Percentiles rank a stretch among this genome's conserved stretches.
phyloP scores from a whole-genome alignment of 2,113 vertebrate genomes.

The Australoheros scitulus region DNA sequence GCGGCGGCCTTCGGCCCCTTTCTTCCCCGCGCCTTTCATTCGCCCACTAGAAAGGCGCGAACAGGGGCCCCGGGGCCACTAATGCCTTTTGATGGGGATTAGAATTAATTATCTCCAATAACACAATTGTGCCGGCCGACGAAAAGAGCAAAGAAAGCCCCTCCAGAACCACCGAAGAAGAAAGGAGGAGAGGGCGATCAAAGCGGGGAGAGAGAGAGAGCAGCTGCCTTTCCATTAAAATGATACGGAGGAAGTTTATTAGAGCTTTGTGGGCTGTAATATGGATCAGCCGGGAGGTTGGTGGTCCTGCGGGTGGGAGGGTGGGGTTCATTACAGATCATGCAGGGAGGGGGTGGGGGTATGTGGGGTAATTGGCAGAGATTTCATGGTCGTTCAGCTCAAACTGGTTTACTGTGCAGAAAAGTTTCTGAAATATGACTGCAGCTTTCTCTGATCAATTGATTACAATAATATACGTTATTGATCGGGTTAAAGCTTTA shows the following conservation, averaged over 20 bases:
- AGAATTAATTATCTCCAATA: constrained; percentile 99
- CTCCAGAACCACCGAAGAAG: constrained; percentile 79
- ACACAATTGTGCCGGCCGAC: constrained; percentile 94
- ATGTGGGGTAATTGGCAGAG: not conserved
- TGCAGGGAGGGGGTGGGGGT: not conserved
- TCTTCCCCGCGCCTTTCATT: constrained; percentile 81
- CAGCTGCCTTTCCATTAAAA: constrained; percentile 81
- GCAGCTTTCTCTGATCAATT: not conserved
- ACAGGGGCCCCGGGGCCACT: constrained; percentile 89
- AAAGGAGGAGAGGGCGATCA: constrained; percentile 45
- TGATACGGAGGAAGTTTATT: constrained; percentile 80
- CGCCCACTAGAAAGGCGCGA: constrained; percentile 81
- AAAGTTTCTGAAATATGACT: not conserved
- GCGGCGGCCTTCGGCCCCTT: constrained; percentile 79
- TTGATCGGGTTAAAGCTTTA: not conserved
- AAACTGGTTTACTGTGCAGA: not conserved
- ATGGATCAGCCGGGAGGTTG: constrained; percentile 72
- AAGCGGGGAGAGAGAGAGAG: constrained; percentile 30
- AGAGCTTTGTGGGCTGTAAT: constrained; percentile 74
- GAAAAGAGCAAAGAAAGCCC: constrained; percentile 98
- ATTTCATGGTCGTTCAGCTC: constrained; percentile 13
- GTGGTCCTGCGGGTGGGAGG: constrained; percentile 68
- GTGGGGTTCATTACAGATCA: not conserved
- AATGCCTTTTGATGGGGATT: constrained; percentile 99
- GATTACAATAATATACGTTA: not conserved